Evolutionary conservation across 2,797 vertebrate species (phyloP), one percentile per base, ranked within the genome.

Genomic region (Salmo trutta): DNA sequence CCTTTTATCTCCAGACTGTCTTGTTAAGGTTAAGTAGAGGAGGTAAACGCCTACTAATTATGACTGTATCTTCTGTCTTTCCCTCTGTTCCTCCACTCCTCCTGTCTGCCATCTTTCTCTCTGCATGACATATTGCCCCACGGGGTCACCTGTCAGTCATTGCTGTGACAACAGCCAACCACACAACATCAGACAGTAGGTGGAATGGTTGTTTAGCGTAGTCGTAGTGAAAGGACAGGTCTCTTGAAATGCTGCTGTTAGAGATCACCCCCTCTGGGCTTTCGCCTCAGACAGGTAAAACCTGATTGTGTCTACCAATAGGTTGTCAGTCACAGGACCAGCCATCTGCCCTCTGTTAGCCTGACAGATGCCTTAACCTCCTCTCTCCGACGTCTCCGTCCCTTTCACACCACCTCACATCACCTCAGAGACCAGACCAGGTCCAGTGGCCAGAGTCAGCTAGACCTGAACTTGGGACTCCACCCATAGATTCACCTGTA

Each of bases 231-330:
- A 12, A 1, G 10, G 41, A 3, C 41, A 10, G 53, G 53, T 59
- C 76, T 56, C 17, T 21, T n/a, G 33, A 66, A 33, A 14, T 27
- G 62, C 33, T 41, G 24, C 41, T 14, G 36, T 36, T 36, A 36
- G 36, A 36, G 36, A 36, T 7, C 36, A 36, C 6, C 6, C 36
- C 36, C 36, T 36, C 36, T 36, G 36, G 29, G 29, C 53, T 66
- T 64, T 51, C 53, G 29, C 69, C 75, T 51, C 19, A 80, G 81
- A 84, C 87, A 79, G 81, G 87, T 85, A 76, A 67, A 79, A 85
- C 87, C 85, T 82, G 87, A 79, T 80, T 70, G 71, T 62, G 66
- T 65, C 33, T 4, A 12, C 41, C 41, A 47, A 62, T 21, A 68
- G 79, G 67, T 71, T 66, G 82, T 77, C 80, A 75, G 29, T 84